A percentile compares a stretch with the other conserved stretches of the same genome.
Conservation (phyloP, 1,140 invertebrate genomes). For the Arion vulgaris region DNA sequence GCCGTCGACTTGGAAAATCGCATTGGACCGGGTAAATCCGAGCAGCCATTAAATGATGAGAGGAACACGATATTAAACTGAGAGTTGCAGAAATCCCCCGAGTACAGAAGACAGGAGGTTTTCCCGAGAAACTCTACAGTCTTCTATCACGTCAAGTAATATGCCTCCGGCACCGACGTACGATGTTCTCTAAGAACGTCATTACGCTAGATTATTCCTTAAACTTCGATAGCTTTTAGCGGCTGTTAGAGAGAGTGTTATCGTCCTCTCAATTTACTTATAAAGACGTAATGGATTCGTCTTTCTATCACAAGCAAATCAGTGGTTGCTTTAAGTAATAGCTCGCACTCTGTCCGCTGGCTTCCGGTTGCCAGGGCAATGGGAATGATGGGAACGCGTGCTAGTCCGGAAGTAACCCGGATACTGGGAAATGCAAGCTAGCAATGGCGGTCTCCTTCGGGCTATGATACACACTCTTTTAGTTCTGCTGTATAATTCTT, state of each 20-base stretch:
- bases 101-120: neutral
- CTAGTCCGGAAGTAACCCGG: conserved; percentile 32
- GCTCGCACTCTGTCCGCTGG: conserved; percentile 33
- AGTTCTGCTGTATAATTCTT: conserved; percentile 21
- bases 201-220: conserved; percentile 42
- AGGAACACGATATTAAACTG: conserved; percentile 30
- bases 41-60: conserved; percentile 28
- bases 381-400: conserved; percentile 36
- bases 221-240: conserved; percentile 40
- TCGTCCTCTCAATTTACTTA: conserved; percentile 43
- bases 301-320: conserved; percentile 38
- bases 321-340: conserved; percentile 40
- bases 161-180: conserved; percentile 36
- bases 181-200: conserved; percentile 33
- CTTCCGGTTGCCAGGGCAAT: conserved; percentile 30
- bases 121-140: conserved; percentile 34
- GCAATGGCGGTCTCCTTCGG: conserved; percentile 30
- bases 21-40: conserved; percentile 30
- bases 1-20: conserved; percentile 29
- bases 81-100: conserved; percentile 25
- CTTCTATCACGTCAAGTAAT: conserved; percentile 31
- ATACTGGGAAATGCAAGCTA: conserved; percentile 40
- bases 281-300: conserved; percentile 42
- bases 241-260: conserved; percentile 30
- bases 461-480: conserved; percentile 33